A percentile compares a stretch with the other conserved stretches of the same genome.
phyloP scores from a whole-genome alignment of 1,140 invertebrate genomes.

The Drosophila melanica region DNA sequence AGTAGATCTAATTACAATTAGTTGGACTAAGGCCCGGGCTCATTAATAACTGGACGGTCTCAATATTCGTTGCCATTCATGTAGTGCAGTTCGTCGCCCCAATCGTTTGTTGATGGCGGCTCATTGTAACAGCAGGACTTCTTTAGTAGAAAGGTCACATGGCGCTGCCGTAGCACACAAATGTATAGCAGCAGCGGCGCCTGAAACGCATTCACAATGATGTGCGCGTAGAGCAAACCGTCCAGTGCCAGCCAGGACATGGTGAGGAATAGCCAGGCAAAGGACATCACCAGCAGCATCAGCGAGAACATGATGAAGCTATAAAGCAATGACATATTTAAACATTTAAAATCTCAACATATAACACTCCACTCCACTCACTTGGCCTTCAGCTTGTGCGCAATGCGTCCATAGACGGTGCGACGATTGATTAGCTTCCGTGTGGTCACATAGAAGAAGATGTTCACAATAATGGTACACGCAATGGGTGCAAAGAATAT shows the following conservation, averaged over 20 bases:
- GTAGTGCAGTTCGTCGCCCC: constrained; percentile 94
- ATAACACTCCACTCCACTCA: constrained; percentile 71
- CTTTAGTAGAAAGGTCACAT: constrained; percentile 90
- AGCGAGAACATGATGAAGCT: constrained; percentile 92
- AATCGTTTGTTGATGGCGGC: constrained; percentile 88
- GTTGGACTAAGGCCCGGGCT: constrained; percentile 6
- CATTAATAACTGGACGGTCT: constrained; percentile 31
- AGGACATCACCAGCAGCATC: constrained; percentile 89
- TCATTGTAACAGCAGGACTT: constrained; percentile 91
- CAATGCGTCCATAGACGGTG: constrained; percentile 92
- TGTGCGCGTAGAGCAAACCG: constrained; percentile 89
- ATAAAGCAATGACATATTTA: constrained; percentile 72
- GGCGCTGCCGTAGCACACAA: constrained; percentile 89
- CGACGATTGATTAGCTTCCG: constrained; percentile 91
- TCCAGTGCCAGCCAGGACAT: constrained; percentile 89
- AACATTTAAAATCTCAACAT: background rate
- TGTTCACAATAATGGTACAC: constrained; percentile 90
- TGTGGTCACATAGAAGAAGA: constrained; percentile 91
- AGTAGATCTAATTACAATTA: constrained; percentile 28
- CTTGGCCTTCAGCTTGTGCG: constrained; percentile 93
- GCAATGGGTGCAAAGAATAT: constrained; percentile 92
- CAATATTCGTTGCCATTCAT: constrained; percentile 90
- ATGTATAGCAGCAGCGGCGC: constrained; percentile 90
- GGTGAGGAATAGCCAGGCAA: constrained; percentile 89
- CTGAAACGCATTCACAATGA: constrained; percentile 89